Percentiles rank a stretch among this genome's conserved stretches.
These are phyloP conservation scores for Pemphredon lugubris DNA, from an alignment of 2,888 invertebrate genomes.

Conservation along the genomic window DNA sequence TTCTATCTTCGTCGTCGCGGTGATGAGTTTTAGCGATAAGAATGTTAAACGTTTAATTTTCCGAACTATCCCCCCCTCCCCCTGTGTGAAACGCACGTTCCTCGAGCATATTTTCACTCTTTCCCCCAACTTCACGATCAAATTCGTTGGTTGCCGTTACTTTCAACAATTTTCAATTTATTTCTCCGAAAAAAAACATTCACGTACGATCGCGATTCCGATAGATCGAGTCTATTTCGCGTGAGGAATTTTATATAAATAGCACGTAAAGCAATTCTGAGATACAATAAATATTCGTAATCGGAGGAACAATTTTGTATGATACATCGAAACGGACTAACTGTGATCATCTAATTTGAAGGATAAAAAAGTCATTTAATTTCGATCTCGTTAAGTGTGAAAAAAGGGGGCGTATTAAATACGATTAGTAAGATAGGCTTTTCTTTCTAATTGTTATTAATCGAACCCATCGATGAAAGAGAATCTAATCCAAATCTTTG, in stretches of 20 bases:
- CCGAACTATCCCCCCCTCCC: too few species aligned
- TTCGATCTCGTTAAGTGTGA: slow-evolving; percentile 22
- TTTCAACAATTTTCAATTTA: too few species aligned
- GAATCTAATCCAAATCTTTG: too few species aligned
- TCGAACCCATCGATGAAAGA: background rate
- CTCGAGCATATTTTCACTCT: background rate
- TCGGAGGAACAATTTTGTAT: slow-evolving; percentile 60
- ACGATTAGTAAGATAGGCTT: slow-evolving; percentile 26
- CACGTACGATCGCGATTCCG: background rate
- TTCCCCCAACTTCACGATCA: too few species aligned
- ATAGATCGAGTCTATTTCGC: slow-evolving; percentile 13
- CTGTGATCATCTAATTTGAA: slow-evolving; percentile 52
- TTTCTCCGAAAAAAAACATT: background rate
- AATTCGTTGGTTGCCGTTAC: too few species aligned
- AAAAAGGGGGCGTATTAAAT: slow-evolving; percentile 18
- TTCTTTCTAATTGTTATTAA: background rate
- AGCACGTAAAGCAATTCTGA: slow-evolving; percentile 61
- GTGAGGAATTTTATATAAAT: slow-evolving; percentile 44
- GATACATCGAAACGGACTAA: slow-evolving; percentile 51
- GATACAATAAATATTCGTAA: slow-evolving; percentile 61
- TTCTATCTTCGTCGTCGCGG: background rate
- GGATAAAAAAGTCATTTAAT: slow-evolving; percentile 46
- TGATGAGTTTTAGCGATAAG: background rate
- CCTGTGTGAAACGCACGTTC: slow-evolving; percentile 19
- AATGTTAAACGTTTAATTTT: too few species aligned